Conservation (phyloP, 2,797 vertebrate genomes). For the Bryconaethiops microstoma region DNA sequence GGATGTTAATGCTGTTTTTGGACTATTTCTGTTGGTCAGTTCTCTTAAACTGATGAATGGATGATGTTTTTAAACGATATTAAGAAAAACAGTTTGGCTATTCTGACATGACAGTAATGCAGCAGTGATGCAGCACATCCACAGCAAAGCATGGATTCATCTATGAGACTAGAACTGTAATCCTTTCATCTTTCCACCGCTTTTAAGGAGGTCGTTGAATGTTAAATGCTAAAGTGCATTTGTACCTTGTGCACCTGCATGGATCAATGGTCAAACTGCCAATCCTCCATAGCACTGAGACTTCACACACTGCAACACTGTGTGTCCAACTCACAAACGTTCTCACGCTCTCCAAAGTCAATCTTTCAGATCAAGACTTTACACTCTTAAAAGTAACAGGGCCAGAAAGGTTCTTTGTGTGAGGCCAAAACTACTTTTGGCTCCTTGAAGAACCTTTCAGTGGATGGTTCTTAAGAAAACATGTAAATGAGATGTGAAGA, state of each 20-base stretch:
- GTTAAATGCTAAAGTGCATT: not conserved
- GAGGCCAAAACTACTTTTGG: too few species aligned
- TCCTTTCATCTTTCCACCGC: not conserved
- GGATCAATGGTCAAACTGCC: not conserved
- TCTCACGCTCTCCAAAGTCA: not conserved
- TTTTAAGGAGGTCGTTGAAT: not conserved
- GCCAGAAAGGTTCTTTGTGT: not conserved
- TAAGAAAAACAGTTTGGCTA: not conserved
- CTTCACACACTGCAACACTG: not conserved
- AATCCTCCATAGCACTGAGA: not conserved
- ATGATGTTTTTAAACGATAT: not conserved
- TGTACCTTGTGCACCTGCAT: not conserved
- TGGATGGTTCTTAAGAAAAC: too few species aligned
- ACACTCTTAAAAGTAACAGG: not conserved
- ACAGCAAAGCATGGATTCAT: not conserved
- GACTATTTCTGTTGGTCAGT: not conserved
- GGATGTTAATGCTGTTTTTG: not conserved
- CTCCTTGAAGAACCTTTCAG: too few species aligned
- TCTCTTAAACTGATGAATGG: not conserved
- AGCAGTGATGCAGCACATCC: not conserved
- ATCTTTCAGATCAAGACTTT: not conserved
- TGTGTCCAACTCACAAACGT: not conserved
- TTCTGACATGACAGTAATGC: not conserved
- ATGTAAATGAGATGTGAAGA: too few species aligned
- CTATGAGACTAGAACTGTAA: not conserved